phyloP scores from a whole-genome alignment of 2,888 invertebrate genomes.

The Phaedon cochleariae region DNA sequence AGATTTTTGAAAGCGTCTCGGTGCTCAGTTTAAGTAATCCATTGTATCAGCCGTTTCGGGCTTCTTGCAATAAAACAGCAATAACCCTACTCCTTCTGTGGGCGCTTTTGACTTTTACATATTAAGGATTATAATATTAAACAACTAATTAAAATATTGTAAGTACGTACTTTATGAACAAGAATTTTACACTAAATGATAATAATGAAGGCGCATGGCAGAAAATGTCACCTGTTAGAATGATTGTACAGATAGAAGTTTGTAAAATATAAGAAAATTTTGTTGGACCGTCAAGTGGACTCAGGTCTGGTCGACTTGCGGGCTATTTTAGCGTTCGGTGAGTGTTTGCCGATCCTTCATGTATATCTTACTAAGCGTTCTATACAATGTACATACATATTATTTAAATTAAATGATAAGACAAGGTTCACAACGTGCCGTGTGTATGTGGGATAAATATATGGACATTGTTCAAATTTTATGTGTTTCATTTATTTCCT shows the following conservation, averaged over 20 bases:
- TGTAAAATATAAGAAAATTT: slow-evolving; percentile 60
- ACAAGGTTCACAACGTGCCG: slow-evolving; percentile 91
- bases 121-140: slow-evolving; percentile 61
- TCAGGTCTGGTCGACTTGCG: slow-evolving; percentile 59
- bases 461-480: slow-evolving; percentile 86
- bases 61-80: slow-evolving; percentile 67
- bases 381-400: slow-evolving; percentile 76
- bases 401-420: slow-evolving; percentile 79
- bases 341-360: slow-evolving; percentile 67
- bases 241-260: slow-evolving; percentile 65
- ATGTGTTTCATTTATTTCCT: slow-evolving; percentile 42
- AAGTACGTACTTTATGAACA: slow-evolving; percentile 64
- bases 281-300: slow-evolving; percentile 58
- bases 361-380: slow-evolving; percentile 73
- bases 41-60: slow-evolving; percentile 67
- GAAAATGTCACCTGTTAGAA: slow-evolving; percentile 53
- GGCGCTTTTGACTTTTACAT: slow-evolving; percentile 65
- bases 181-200: slow-evolving; percentile 64
- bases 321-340: slow-evolving; percentile 64
- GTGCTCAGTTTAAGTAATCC: slow-evolving; percentile 68
- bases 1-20: slow-evolving; percentile 11
- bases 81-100: slow-evolving; percentile 66
- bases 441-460: slow-evolving; percentile 86
- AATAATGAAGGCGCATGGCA: slow-evolving; percentile 60
- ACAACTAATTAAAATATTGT: slow-evolving; percentile 56